phyloP scores from a whole-genome alignment of 2,888 invertebrate species.

The Trachelus troglodyta region DNA sequence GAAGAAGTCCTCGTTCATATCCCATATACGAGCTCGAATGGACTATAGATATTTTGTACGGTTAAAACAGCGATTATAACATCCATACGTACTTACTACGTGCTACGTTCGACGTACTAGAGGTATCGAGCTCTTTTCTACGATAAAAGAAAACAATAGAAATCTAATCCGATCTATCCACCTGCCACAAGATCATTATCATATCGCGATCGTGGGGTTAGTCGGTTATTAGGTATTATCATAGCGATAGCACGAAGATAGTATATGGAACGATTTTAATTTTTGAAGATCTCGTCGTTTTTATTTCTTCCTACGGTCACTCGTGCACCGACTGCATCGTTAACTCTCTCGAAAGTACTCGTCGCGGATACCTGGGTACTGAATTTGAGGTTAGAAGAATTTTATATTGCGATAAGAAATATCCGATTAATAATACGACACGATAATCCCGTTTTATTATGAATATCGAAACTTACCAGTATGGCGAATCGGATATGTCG shows the following conservation, averaged over 20 bases:
- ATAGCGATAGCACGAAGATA: neutral
- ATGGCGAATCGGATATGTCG: neutral
- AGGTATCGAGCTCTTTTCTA: neutral
- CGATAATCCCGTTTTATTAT: neutral
- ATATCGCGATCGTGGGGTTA: neutral
- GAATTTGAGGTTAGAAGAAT: neutral
- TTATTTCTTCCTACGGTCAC: neutral
- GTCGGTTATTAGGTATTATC: neutral
- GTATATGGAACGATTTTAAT: neutral
- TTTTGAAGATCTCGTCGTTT: neutral
- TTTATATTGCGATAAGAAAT: neutral
- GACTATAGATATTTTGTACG: neutral
- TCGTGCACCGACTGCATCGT: neutral
- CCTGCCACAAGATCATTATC: neutral
- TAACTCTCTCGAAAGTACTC: neutral
- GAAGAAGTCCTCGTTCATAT: neutral
- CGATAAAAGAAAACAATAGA: neutral
- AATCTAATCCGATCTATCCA: neutral
- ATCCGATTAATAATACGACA: neutral
- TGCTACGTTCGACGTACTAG: neutral
- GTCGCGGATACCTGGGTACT: neutral
- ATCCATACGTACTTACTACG: neutral
- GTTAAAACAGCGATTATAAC: neutral
- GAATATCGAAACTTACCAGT: neutral
- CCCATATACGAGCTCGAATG: neutral